phyloP scores from a whole-genome alignment of 2,113 vertebrate species.

The Lophura nycthemera region DNA sequence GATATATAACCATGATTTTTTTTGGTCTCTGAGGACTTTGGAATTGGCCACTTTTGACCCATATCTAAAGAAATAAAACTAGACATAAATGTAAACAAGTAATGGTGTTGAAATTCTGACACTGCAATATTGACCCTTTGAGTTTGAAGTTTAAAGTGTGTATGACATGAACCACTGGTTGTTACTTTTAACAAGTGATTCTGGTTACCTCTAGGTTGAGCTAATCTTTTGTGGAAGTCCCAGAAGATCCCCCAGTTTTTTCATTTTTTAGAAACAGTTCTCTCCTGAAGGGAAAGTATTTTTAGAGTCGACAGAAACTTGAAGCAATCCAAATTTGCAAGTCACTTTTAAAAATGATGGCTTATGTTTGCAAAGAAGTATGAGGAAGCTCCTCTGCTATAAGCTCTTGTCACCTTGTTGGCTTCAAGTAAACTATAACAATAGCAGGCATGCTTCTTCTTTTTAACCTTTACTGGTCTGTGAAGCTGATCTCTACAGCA shows the following conservation, averaged over 20 bases:
- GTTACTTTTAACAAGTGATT: neutral
- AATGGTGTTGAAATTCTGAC: neutral
- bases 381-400: neutral
- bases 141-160: neutral
- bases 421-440: neutral
- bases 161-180: neutral
- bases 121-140: neutral
- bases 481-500: neutral
- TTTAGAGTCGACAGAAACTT: neutral
- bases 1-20: neutral
- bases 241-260: neutral
- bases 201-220: neutral
- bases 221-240: neutral
- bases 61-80: neutral
- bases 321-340: neutral
- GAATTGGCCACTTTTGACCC: neutral
- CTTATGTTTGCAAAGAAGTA: neutral
- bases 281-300: neutral
- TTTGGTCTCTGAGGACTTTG: neutral
- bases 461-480: neutral
- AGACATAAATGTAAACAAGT: neutral
- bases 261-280: neutral
- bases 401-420: neutral
- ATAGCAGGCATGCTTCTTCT: neutral
- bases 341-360: neutral